Conservation (phyloP, 2,888 invertebrate genomes). For the Meandrusa payeni region DNA sequence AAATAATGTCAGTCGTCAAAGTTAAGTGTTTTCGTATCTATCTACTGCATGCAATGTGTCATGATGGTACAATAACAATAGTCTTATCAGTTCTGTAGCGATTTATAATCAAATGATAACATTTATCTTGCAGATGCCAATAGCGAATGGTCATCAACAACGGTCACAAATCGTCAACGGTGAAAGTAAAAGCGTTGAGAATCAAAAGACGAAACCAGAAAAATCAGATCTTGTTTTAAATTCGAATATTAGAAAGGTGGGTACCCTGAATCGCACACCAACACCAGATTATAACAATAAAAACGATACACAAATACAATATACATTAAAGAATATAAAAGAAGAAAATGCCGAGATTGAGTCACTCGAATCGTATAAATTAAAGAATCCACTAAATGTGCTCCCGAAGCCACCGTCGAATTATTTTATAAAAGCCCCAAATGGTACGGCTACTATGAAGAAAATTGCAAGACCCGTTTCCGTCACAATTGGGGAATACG, state of each 20-base stretch:
- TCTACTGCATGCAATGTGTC: not conserved
- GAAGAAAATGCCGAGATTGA: slow-evolving; percentile 86
- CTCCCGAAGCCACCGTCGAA: slow-evolving; percentile 85
- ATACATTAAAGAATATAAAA: slow-evolving; percentile 49
- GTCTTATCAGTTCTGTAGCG: not conserved
- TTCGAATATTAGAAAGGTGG: slow-evolving; percentile 56
- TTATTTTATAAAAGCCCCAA: slow-evolving; percentile 83
- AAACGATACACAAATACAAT: slow-evolving; percentile 38
- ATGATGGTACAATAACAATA: slow-evolving; percentile 1
- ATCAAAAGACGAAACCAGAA: slow-evolving; percentile 34
- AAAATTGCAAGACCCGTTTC: slow-evolving; percentile 82
- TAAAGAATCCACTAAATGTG: slow-evolving; percentile 82
- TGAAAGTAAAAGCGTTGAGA: slow-evolving; percentile 42
- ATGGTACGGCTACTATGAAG: slow-evolving; percentile 78
- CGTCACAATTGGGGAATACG: slow-evolving; percentile 86
- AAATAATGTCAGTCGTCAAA: not conserved
- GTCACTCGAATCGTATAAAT: slow-evolving; percentile 87
- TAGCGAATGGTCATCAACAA: slow-evolving; percentile 52
- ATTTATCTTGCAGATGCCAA: slow-evolving; percentile 58
- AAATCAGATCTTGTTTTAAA: slow-evolving; percentile 45
- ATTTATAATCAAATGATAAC: slow-evolving; percentile 1
- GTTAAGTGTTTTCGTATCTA: not conserved
- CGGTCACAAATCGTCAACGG: too few relatives aligned
- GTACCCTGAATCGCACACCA: slow-evolving; percentile 56
- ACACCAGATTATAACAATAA: slow-evolving; percentile 66